These are phyloP conservation scores for Metellina segmentata DNA, from an alignment of 2,888 invertebrate genomes.

Conservation along the genomic window DNA sequence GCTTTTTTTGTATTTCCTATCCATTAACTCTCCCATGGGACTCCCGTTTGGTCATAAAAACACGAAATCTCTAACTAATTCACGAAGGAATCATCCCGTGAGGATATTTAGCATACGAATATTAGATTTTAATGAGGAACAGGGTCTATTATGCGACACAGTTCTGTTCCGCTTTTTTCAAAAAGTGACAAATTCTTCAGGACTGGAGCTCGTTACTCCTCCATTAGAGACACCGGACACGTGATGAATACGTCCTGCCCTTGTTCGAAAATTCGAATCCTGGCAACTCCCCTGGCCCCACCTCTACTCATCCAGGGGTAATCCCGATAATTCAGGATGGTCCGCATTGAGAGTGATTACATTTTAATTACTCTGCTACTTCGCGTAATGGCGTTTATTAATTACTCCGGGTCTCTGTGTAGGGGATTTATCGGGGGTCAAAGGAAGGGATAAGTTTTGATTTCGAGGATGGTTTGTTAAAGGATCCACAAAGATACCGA, in stretches of 20 bases:
- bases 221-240: slow-evolving; percentile 31
- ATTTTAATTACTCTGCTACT: slow-evolving; percentile 62
- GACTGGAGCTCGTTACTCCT: slow-evolving; percentile 23
- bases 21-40: not conserved
- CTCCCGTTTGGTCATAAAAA: not conserved
- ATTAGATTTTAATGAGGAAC: not conserved
- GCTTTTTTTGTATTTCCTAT: not conserved
- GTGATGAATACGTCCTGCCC: slow-evolving; percentile 19
- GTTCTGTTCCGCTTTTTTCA: not conserved
- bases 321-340: slow-evolving; percentile 52
- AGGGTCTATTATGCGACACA: not conserved
- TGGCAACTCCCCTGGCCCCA: slow-evolving; percentile 5
- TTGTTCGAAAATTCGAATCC: not conserved
- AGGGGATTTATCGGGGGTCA: not conserved
- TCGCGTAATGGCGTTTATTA: slow-evolving; percentile 59
- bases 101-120: not conserved
- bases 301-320: not conserved
- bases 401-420: slow-evolving; percentile 31
- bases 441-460: not conserved
- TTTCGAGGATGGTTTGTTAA: not conserved
- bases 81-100: not conserved
- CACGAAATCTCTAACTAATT: not conserved
- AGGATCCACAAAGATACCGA: not conserved
- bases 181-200: not conserved
- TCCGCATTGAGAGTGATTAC: slow-evolving; percentile 45